Evolutionary conservation across 1,140 invertebrate genomes (phyloP).

Genomic region (Galendromus occidentalis): DNA sequence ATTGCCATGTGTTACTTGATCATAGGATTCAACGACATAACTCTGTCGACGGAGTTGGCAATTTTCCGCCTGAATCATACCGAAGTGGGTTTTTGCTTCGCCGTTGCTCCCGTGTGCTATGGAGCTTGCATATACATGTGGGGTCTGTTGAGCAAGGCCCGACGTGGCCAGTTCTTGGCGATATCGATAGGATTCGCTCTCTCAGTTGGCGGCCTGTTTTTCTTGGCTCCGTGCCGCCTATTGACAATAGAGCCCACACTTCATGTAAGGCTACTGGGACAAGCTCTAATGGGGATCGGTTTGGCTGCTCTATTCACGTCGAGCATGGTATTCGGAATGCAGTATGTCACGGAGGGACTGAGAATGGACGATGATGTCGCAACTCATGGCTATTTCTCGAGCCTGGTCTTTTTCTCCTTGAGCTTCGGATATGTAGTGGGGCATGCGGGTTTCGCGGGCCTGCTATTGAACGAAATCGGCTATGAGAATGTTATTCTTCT

Average conservation of each 20-base stretch:
- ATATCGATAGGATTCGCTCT: neutral
- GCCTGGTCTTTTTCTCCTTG: neutral
- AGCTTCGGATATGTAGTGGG: neutral
- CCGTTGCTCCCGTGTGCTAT: neutral
- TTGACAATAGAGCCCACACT: neutral
- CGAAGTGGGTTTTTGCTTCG: neutral
- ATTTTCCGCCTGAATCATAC: neutral
- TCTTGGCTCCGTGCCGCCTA: neutral
- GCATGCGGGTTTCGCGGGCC: neutral
- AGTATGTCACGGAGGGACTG: neutral
- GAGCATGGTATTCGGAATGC: neutral
- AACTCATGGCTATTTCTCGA: neutral
- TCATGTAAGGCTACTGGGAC: neutral
- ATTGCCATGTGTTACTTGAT: neutral
- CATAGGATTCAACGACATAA: constrained; percentile 3
- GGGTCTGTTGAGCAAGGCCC: neutral
- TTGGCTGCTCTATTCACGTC: neutral
- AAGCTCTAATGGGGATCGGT: neutral
- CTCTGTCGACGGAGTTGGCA: neutral
- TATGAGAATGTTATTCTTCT: neutral
- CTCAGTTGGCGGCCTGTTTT: neutral
- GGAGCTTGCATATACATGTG: neutral
- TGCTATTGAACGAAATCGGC: neutral
- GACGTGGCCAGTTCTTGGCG: neutral
- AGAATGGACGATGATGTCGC: neutral